Base-by-base conservation (phyloP, 2,797 vertebrate species). In the Orientallactaga sibirica region DNA sequence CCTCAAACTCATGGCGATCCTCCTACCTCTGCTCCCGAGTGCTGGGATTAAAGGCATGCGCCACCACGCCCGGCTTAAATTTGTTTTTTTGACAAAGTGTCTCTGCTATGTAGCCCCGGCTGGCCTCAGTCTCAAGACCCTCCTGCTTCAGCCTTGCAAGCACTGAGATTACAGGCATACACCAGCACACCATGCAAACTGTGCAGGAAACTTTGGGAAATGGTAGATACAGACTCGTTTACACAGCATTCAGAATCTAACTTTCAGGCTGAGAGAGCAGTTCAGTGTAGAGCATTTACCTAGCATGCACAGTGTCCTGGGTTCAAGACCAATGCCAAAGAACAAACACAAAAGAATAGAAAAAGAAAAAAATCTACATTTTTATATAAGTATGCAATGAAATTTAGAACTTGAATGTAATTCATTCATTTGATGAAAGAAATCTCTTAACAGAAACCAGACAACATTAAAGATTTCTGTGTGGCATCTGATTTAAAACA, bases 351-450 rank as follows among this genome's bases (percentile, higher is more conserved):
- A 16, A 58, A 58, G 12, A 58, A 58, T 16, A 29, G 61, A n/a
- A 27, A n/a, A 20, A 73, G 18, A 58, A 11, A 52, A 83, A 11
- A 81, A 85, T 48, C 37, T 79, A 89, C 11, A 7, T 22, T 73
- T 75, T 27, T n/a, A 77, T 33, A 29, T 19, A 93, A 77, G 19
- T 20, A 74, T n/a, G 11, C 0, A 7, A 37, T 25, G 20, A 73
- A 91, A 83, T 94, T 68, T 95, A 33, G 22, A 86, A 62, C 71
- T 19, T 80, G 52, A 92, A 92, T 73, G 2, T 41, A 86, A 93
- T 76, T 92, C 61, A 90, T 67, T 92, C 19, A 91, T 58, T 91
- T 86, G 16, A 20, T 94, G 90, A 93, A 81, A 90, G 10, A 88
- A 94, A 73, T 41, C 11, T 64, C 86, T 94, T 71, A 84, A 93